Evolutionary conservation across 2,113 vertebrate genomes (phyloP), one percentile per base, ranked within the genome.

Genomic region (Gallinago jamesoni): DNA sequence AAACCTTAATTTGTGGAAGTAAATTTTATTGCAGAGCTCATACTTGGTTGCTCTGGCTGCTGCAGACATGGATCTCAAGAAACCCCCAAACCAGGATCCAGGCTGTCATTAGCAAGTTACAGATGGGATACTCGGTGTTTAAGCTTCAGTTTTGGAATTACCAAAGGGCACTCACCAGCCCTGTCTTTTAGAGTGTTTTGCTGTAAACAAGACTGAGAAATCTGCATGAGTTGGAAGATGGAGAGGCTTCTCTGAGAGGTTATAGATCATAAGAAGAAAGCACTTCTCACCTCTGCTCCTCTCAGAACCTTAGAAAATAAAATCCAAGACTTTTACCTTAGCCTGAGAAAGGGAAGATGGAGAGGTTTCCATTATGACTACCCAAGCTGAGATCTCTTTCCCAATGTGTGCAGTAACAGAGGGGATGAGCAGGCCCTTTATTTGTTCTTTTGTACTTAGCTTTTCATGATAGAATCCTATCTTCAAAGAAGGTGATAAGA

Each of bases 401-500:
- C 47, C 53, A 37, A 23, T 70, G 55, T 12, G 10, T 64, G 52
- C 14, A 75, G 52, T 56, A 39, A 68, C 43, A 73, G 27, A 87
- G 23, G 24, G n/a, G 92, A 72, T 72, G 43, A 81, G 33, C n/a
- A 27, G 66, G 39, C 30, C 45, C 24, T 89, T 59, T 72, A 77
- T 48, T 84, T 92, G 45, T 57, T 78, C 76, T 63, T 84, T 80
- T 75, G 10, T 88, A 31, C 28, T 63, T 33, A 52, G 50, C 6
- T 90, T 84, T 56, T 78, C 17, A 52, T 84, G 43, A 75, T 66
- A 62, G 30, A 89, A 87, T 77, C 66, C 57, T 20, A 33, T 84
- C 28, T 93, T 94, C 86, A 57, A 93, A 89, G 69, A 78, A 59
- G 5, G 17, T 20, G 67, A 73, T 94, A 86, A 93, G 73, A 95